Percentiles rank a stretch among this genome's conserved stretches.
Evolutionary conservation across 2,888 invertebrate genomes (phyloP).

Genomic region (Watsonalla cultraria): DNA sequence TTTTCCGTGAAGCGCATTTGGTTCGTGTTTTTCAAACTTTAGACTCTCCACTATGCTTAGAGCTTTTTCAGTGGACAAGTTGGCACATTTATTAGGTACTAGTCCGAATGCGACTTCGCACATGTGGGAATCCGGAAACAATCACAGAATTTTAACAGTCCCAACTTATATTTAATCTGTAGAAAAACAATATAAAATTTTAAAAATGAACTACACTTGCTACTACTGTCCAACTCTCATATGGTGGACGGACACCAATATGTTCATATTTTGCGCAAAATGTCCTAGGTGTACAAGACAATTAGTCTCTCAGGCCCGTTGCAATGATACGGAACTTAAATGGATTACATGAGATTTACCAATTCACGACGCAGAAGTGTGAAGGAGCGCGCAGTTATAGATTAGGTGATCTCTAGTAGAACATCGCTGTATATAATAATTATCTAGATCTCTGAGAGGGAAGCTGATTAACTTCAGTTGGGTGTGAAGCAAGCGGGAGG

Average conservation of each 20-base stretch:
- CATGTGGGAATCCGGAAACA: too few species aligned
- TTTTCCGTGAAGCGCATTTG: conserved; percentile 53
- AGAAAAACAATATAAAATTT: too few species aligned
- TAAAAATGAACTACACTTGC: too few species aligned
- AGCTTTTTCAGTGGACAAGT: conserved; percentile 21
- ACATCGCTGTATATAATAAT: conserved; percentile 14
- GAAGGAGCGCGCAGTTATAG: too few species aligned
- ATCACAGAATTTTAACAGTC: too few species aligned
- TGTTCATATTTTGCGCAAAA: conserved; percentile 36
- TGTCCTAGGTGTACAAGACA: too few species aligned
- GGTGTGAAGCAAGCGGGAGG: conserved; percentile 34
- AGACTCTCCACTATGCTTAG: conserved; percentile 36
- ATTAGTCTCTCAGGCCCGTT: conserved; percentile 27
- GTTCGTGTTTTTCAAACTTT: conserved; percentile 49
- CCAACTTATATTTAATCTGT: too few species aligned
- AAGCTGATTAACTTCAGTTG: conserved; percentile 67
- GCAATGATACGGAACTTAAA: conserved; percentile 39
- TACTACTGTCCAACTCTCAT: too few species aligned
- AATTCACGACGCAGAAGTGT: too few species aligned
- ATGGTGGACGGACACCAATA: too few species aligned
- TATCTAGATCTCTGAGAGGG: conserved; percentile 45
- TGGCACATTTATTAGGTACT: not conserved
- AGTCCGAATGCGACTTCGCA: too few species aligned
- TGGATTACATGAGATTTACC: conserved; percentile 25
- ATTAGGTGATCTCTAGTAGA: too few species aligned